These are phyloP conservation scores for Sylvilagus floridanus DNA, from an alignment of 2,797 vertebrate species.

Conservation along the genomic window DNA sequence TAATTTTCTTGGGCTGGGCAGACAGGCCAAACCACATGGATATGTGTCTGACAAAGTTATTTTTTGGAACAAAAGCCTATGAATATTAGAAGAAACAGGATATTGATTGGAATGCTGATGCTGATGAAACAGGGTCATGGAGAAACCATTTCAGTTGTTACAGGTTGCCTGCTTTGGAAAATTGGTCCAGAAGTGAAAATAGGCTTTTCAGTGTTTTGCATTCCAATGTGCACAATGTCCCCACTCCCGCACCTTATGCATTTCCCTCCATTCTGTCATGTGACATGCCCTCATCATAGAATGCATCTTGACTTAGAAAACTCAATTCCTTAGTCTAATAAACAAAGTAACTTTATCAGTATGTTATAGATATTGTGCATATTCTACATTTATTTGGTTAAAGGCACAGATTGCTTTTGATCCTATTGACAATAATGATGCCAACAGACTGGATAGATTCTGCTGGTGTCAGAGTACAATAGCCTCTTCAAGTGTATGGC, in stretches of 20 bases:
- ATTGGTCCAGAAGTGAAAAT: conserved; percentile 39
- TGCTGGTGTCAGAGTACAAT: background rate
- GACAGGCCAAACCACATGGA: background rate
- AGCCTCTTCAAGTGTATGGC: background rate
- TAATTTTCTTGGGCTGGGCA: conserved; percentile 31
- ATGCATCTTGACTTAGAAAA: conserved; percentile 39
- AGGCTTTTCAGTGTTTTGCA: background rate
- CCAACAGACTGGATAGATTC: background rate
- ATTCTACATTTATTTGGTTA: background rate
- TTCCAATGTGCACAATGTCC: background rate
- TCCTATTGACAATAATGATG: background rate
- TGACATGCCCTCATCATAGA: background rate
- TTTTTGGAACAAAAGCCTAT: conserved; percentile 8
- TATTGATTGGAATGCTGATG: conserved; percentile 46
- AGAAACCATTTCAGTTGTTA: conserved; percentile 23
- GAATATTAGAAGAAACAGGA: conserved; percentile 49
- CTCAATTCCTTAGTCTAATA: background rate
- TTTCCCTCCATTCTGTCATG: background rate
- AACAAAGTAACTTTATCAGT: background rate
- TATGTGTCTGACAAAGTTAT: background rate
- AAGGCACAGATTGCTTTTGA: background rate
- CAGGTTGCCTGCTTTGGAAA: conserved; percentile 16
- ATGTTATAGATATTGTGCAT: background rate
- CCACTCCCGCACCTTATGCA: background rate
- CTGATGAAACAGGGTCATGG: conserved; percentile 1